Conservation (phyloP, 2,113 vertebrate genomes). For the Gymnocephalus cernua region DNA sequence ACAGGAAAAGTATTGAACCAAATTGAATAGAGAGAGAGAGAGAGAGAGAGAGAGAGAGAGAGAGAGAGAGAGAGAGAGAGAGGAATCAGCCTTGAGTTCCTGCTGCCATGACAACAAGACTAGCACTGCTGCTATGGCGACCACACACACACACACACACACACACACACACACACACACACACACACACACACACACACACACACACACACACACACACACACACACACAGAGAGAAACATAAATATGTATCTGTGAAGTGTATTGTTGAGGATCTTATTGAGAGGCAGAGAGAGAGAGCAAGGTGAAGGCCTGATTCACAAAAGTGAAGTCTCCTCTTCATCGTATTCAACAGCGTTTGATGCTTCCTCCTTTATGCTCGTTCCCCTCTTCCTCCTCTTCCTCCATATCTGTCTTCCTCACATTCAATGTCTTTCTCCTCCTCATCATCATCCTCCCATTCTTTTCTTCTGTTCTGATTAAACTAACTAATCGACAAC, state of each 20-base stretch:
- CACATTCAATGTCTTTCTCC: no score
- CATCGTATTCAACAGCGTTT: not conserved
- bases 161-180: conserved; percentile 21
- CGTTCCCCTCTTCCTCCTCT: not conserved
- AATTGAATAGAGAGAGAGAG: not conserved
- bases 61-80: conserved; percentile 4
- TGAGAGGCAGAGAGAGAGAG: conserved; percentile 20
- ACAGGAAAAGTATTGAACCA: conserved; percentile 12
- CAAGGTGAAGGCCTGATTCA: conserved; percentile 25
- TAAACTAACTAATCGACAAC: no score
- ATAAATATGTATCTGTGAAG: conserved; percentile 34
- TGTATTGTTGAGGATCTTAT: conserved; percentile 31
- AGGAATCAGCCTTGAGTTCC: conserved; percentile 57
- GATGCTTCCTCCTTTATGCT: not conserved
- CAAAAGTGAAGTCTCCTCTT: conserved; percentile 26
- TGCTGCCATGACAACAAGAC: conserved; percentile 70
- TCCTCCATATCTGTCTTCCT: no score
- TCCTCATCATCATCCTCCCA: not conserved
- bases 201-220: conserved; percentile 22
- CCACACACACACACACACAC: conserved; percentile 17
- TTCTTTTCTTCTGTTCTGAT: not conserved
- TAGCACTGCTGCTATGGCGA: conserved; percentile 60
- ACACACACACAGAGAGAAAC: conserved; percentile 33
- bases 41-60: conserved; percentile 1
- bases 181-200: conserved; percentile 19